Evolutionary conservation across 2,888 invertebrate species (phyloP), one percentile per base, ranked within the genome.

Genomic region (Eupithecia insigniata): DNA sequence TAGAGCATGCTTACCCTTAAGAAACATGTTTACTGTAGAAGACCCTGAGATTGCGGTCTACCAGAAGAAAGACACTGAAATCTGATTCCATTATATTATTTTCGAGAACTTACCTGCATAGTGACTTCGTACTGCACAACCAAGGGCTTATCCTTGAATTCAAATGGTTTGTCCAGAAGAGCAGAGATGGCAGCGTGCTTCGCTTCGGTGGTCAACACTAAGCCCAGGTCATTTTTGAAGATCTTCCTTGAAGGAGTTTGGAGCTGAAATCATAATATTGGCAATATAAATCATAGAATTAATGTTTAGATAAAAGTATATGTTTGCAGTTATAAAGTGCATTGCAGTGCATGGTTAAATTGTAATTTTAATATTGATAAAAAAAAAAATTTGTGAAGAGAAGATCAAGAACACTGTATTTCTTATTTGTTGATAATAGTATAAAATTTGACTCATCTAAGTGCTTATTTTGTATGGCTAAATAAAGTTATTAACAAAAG

Each of bases 101-200:
- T 62, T 32, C 36, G 16, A 66, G 72, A 26, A 46, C 84, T 82
- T 81, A 95, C 96, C 95, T 96, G 96, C 93, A 99, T 97, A 72
- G 97, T 97, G 43, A 98, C 97, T 95, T 98, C 98, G 93, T 98
- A 99, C 90, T 99, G 99, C 5, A 99, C 97, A 75, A 99, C 95
- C 55, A 98, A 90, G 0, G 98, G 98, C 83, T 97, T 98, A 72
- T 96, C 95, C 64, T 95, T 95, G 89, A 99, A 99, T 67, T 96
- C 95, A 89, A 98, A 99, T 0, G 97, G 97, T 85, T 95, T 96
- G 71, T 94, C 95, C 22, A 99, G 92, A 39, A 95, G 95, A 4
- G 98, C 95, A 2, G 99, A 95, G 77, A 99, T 97, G 10, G 99
- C 99, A 18, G 99, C 98, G 91, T 99, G 99, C 84, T 99, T 98